These are phyloP conservation scores for Sycophaga agraensis DNA, from an alignment of 1,140 invertebrate species.

Conservation along the genomic window DNA sequence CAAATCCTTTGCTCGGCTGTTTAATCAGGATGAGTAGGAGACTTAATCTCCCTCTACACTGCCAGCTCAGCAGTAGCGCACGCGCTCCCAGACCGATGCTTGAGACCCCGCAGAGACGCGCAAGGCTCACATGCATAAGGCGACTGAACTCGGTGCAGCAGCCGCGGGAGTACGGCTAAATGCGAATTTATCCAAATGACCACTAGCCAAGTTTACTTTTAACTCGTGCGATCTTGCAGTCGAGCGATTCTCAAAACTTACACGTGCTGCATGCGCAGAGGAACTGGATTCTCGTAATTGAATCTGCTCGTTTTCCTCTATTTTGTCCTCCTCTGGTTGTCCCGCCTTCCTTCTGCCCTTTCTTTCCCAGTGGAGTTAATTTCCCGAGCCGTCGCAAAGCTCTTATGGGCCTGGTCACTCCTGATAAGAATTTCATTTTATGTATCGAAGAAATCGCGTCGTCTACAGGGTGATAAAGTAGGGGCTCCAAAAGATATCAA, in stretches of 20 bases:
- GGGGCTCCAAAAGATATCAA: too few relatives aligned
- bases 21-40: not conserved
- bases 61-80: not conserved
- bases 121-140: too few relatives aligned
- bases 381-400: slow-evolving; percentile 1
- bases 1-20: slow-evolving; percentile 1
- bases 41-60: not conserved
- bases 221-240: too few relatives aligned
- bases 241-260: not conserved
- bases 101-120: not conserved
- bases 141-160: too few relatives aligned
- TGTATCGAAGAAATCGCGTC: not conserved
- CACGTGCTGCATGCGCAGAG: too few relatives aligned
- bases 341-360: not conserved
- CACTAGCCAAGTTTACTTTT: too few relatives aligned
- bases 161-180: too few relatives aligned
- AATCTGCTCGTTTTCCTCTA: too few relatives aligned
- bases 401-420: not conserved
- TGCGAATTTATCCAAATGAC: too few relatives aligned
- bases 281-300: too few relatives aligned
- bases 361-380: not conserved
- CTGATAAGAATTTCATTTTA: slow-evolving; percentile 7
- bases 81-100: not conserved
- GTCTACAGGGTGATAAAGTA: not conserved
- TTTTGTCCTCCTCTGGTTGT: too few relatives aligned